Evolutionary conservation across 1,140 invertebrate genomes (phyloP).

Genomic region (Drosophila repleta): DNA sequence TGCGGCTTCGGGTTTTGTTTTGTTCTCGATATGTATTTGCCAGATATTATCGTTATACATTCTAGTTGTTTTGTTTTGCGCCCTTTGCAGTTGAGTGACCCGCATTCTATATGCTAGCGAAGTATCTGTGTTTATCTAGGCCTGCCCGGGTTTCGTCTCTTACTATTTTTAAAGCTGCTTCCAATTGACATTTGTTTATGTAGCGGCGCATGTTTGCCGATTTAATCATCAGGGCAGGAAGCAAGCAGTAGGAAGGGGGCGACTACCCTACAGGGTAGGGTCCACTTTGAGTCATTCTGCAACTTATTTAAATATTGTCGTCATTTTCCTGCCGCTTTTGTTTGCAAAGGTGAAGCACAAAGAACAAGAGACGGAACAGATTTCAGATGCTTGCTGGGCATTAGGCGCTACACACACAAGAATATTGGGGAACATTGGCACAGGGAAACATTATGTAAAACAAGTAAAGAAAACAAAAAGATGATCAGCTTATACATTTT

Average conservation of each 20-base stretch:
- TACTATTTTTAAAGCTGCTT: slow-evolving; percentile 72
- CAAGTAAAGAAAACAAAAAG: neutral
- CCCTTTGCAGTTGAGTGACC: slow-evolving; percentile 45
- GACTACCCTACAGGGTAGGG: slow-evolving; percentile 24
- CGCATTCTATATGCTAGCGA: slow-evolving; percentile 31
- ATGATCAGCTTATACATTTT: too few relatives aligned
- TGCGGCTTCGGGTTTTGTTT: slow-evolving; percentile 52
- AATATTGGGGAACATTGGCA: neutral
- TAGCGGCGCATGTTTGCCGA: slow-evolving; percentile 26
- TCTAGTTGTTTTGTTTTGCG: slow-evolving; percentile 14
- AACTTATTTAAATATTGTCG: slow-evolving; percentile 36
- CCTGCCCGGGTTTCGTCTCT: slow-evolving; percentile 61
- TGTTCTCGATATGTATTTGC: slow-evolving; percentile 39
- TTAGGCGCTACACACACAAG: slow-evolving; percentile 1
- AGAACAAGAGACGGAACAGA: slow-evolving; percentile 4
- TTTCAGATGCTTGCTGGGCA: slow-evolving; percentile 13
- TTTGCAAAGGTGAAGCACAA: slow-evolving; percentile 16
- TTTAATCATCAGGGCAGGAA: slow-evolving; percentile 36
- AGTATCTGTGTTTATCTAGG: slow-evolving; percentile 51
- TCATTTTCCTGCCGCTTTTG: slow-evolving; percentile 44
- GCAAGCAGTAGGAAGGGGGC: slow-evolving; percentile 8
- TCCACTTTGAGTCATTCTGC: slow-evolving; percentile 63
- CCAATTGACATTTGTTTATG: slow-evolving; percentile 56
- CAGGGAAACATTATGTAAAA: neutral
- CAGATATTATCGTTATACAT: slow-evolving; percentile 17